These are phyloP conservation scores for Aegotheles bennettii DNA, from an alignment of 2,113 vertebrate species.

Conservation along the genomic window DNA sequence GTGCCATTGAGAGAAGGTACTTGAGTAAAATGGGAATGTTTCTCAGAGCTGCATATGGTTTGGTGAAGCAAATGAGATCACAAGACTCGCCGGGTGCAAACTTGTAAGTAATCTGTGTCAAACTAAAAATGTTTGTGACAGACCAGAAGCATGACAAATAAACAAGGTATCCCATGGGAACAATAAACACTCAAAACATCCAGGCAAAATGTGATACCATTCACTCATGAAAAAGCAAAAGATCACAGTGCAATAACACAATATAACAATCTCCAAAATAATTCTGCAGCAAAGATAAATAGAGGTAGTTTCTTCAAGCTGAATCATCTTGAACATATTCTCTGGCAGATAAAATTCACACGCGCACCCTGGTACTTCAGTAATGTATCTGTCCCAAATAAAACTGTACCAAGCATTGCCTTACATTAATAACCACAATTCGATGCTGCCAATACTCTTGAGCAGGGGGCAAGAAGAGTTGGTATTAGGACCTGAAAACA, in stretches of 20 bases:
- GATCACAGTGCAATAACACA: not conserved
- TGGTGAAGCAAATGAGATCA: conserved; percentile 16
- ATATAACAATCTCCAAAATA: not conserved
- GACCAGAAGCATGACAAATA: not conserved
- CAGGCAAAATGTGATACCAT: not conserved
- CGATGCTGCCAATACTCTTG: not conserved
- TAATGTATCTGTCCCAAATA: not conserved
- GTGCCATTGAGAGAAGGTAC: not conserved
- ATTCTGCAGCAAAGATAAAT: not conserved
- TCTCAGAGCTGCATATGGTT: not conserved
- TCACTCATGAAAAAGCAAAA: not conserved
- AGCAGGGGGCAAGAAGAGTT: not conserved
- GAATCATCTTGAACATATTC: not conserved
- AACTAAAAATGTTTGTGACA: not conserved
- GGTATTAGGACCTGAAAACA: not conserved
- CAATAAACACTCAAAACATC: not conserved
- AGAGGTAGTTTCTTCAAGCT: not conserved
- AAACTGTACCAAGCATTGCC: not conserved
- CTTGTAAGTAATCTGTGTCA: not conserved
- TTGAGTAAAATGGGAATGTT: not conserved
- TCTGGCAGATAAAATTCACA: not conserved
- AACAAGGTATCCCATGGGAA: not conserved
- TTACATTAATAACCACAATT: not conserved
- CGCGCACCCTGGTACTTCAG: not conserved
- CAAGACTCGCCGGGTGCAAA: not conserved